Evolutionary conservation across 2,888 invertebrate species (phyloP).

Genomic region (Abrostola tripartita): DNA sequence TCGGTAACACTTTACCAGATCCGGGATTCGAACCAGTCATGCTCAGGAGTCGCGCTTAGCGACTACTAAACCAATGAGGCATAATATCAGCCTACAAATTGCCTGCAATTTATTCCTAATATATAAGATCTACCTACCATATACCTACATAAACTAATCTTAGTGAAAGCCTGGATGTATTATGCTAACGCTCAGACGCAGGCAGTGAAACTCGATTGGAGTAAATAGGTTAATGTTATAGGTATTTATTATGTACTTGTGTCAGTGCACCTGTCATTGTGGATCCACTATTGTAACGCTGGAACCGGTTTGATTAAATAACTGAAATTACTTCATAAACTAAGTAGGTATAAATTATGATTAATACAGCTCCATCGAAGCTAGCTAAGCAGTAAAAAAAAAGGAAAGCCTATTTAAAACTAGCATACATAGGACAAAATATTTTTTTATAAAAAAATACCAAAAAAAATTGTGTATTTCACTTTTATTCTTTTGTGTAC

Average conservation of each 20-base stretch:
- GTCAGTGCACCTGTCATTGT: conserved; percentile 1
- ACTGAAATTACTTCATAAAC: background rate
- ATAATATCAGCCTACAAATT: background rate
- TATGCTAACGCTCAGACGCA: background rate
- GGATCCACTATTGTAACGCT: background rate
- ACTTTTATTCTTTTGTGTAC: too few relatives aligned
- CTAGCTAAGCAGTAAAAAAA: too few relatives aligned
- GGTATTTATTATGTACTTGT: background rate
- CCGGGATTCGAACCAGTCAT: too few relatives aligned
- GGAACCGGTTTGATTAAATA: background rate
- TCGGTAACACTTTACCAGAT: too few relatives aligned
- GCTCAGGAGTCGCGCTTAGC: too few relatives aligned
- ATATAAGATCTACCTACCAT: background rate
- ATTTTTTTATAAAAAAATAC: too few relatives aligned
- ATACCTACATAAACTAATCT: background rate
- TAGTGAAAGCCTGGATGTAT: background rate
- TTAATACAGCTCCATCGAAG: background rate
- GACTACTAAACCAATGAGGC: background rate
- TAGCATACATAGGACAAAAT: too few relatives aligned
- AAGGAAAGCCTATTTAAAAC: too few relatives aligned
- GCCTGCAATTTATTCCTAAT: background rate
- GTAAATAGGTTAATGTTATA: conserved; percentile 1
- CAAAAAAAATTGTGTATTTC: too few relatives aligned
- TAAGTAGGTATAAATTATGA: background rate
- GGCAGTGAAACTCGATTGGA: background rate